Percentiles rank a stretch among this genome's conserved stretches.
These are phyloP conservation scores for Hirtodrosophila confusa DNA, from an alignment of 2,888 invertebrate genomes.

Conservation along the genomic window DNA sequence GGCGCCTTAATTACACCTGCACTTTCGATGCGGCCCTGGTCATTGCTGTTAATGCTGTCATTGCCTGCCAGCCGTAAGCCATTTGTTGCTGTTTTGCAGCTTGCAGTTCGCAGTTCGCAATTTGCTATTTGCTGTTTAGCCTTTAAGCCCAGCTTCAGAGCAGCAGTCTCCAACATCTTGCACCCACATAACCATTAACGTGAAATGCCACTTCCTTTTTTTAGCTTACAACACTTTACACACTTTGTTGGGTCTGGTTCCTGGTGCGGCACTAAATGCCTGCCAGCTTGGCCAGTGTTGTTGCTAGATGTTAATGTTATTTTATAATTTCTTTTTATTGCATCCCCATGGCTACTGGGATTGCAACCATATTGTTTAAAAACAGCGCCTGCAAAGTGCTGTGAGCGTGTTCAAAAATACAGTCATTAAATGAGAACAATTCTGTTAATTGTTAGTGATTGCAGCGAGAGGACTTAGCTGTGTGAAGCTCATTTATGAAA, in stretches of 20 bases:
- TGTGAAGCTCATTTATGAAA: conserved; percentile 12
- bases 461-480: conserved; percentile 17
- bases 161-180: conserved; percentile 16
- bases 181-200: conserved; percentile 72
- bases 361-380: conserved; percentile 42
- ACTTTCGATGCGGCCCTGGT: conserved; percentile 49
- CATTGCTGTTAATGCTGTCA: conserved; percentile 37
- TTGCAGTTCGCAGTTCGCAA: conserved; percentile 16
- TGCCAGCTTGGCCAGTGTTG: conserved; percentile 31
- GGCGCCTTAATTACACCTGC: conserved; percentile 56
- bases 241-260: conserved; percentile 45
- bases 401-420: conserved; percentile 47
- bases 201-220: conserved; percentile 57
- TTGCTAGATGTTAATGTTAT: conserved; percentile 70
- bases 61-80: conserved; percentile 34
- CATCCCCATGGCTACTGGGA: conserved; percentile 34
- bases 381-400: conserved; percentile 31
- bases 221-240: conserved; percentile 36
- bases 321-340: conserved; percentile 75
- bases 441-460: conserved; percentile 23
- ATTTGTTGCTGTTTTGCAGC: conserved; percentile 49
- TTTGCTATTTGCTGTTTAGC: conserved; percentile 38
- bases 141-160: conserved; percentile 39
- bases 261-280: conserved; percentile 53
- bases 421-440: conserved; percentile 36